Base-by-base conservation (phyloP, 2,797 vertebrate genomes). In the Nannoperca obscura region DNA sequence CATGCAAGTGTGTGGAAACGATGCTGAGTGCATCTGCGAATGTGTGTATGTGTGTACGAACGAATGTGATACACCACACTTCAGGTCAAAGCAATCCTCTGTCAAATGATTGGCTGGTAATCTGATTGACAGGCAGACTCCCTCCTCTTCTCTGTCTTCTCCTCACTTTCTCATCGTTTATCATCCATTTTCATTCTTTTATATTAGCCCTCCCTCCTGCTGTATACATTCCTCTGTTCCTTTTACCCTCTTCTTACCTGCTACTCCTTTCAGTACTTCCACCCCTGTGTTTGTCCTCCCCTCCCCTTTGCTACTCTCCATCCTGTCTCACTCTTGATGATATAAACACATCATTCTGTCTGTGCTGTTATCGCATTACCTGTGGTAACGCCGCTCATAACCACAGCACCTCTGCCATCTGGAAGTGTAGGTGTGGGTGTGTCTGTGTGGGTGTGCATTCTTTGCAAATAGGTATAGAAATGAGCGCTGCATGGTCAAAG, bases 31-130 rank as follows among this genome's bases (percentile, higher is more conserved):
- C 90, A 86, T 90, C 78, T 46, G 67, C 30, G 54, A 75, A 57
- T 61, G 88, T 86, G 82, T 80, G 70, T 71, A 20, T 78, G 81
- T 72, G 77, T 15, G 80, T 17, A 7, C 66, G 64, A 70, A 83
- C 14, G 73, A 91, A 93, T 74, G 87, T 80, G 76, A 93, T 94
- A 90, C 19, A 20, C 75, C 78, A 73, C 76, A 82, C 89, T 91
- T 89, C 87, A 86, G 87, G 91, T 92, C 91, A 92, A 91, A 95
- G 87, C 91, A 76, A 92, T 94, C 91, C 90, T 89, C 84, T 71
- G 83, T 85, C 87, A 90, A 90, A 90, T 93, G 93, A 94, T 92
- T 88, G 90, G 90, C 82, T 86, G 70, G 71, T 95, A 95, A 96
- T 95, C 89, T 92, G 94, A 95, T 95, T 91, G 93, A 91, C 92